These are phyloP conservation scores for Monomorium pharaonis DNA, from an alignment of 1,140 invertebrate species.

Conservation along the genomic window DNA sequence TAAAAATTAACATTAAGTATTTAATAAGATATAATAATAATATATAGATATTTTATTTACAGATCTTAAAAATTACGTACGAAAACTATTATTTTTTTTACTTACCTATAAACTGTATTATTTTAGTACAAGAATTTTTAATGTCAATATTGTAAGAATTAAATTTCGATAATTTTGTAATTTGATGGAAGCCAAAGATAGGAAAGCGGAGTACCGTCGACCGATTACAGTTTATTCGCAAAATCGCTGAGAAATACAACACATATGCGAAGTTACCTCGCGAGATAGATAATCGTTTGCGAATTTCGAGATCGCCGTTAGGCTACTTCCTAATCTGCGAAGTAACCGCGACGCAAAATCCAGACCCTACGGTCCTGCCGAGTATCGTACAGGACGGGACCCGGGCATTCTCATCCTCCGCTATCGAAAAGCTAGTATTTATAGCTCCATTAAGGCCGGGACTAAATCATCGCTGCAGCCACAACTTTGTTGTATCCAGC, in stretches of 20 bases:
- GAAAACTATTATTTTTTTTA: too few relatives aligned
- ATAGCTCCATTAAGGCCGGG: conserved; percentile 85
- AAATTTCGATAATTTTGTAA: neutral
- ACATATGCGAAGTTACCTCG: neutral
- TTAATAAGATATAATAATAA: too few relatives aligned
- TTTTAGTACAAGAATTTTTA: too few relatives aligned
- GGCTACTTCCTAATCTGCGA: conserved; percentile 56
- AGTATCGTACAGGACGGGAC: conserved; percentile 64
- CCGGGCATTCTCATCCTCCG: conserved; percentile 78
- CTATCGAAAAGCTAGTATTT: conserved; percentile 85
- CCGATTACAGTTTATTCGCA: neutral
- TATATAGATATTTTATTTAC: too few relatives aligned
- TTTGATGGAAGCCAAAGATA: neutral
- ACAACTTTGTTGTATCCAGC: conserved; percentile 84
- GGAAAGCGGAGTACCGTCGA: neutral
- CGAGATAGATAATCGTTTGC: conserved; percentile 67
- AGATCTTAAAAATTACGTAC: too few relatives aligned
- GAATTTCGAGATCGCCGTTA: conserved; percentile 69
- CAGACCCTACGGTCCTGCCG: conserved; percentile 64
- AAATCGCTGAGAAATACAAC: neutral
- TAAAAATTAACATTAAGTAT: too few relatives aligned
- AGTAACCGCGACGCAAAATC: conserved; percentile 63
- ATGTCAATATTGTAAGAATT: neutral
- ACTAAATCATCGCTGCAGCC: conserved; percentile 84
- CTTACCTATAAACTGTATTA: too few relatives aligned